phyloP scores from a whole-genome alignment of 2,113 vertebrate species.

The Bufo gargarizans region DNA sequence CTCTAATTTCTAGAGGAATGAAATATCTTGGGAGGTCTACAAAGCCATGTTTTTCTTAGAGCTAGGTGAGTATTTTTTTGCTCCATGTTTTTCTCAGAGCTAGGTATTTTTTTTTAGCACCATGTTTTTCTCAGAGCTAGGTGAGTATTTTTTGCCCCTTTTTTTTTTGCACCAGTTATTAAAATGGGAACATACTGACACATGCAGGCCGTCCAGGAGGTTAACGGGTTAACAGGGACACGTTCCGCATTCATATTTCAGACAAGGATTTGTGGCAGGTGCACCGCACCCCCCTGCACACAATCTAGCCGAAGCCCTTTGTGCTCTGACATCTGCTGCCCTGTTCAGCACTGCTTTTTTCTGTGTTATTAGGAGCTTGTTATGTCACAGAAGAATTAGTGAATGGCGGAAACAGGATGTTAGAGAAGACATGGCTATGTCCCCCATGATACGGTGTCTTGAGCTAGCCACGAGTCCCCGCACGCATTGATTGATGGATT shows the following conservation, averaged over 20 bases:
- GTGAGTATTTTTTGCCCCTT: not conserved
- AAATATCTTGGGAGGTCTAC: no score
- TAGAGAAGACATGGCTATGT: not conserved
- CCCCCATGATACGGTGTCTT: not conserved
- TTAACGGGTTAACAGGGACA: slow-evolving; percentile 53
- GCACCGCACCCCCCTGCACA: slow-evolving; percentile 47
- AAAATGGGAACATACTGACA: not conserved
- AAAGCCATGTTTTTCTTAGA: not conserved
- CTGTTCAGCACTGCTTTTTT: slow-evolving; percentile 47
- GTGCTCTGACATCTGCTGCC: slow-evolving; percentile 58
- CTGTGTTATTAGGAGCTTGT: slow-evolving; percentile 51
- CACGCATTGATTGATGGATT: not conserved
- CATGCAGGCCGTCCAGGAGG: not conserved
- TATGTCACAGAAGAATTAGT: slow-evolving; percentile 47
- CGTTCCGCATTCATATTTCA: slow-evolving; percentile 55
- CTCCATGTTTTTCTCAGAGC: no score
- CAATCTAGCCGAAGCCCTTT: slow-evolving; percentile 55
- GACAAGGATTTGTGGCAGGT: slow-evolving; percentile 55
- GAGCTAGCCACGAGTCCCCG: slow-evolving; percentile 1
- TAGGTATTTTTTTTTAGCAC: no score
- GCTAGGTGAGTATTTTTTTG: not conserved
- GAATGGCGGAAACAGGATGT: slow-evolving; percentile 7
- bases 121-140: not conserved
- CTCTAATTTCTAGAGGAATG: no score
- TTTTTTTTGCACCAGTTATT: not conserved